A percentile compares a stretch with the other conserved stretches of the same genome.
Evolutionary conservation across 2,113 vertebrate species (phyloP).

Genomic region (Apaloderma vittatum): DNA sequence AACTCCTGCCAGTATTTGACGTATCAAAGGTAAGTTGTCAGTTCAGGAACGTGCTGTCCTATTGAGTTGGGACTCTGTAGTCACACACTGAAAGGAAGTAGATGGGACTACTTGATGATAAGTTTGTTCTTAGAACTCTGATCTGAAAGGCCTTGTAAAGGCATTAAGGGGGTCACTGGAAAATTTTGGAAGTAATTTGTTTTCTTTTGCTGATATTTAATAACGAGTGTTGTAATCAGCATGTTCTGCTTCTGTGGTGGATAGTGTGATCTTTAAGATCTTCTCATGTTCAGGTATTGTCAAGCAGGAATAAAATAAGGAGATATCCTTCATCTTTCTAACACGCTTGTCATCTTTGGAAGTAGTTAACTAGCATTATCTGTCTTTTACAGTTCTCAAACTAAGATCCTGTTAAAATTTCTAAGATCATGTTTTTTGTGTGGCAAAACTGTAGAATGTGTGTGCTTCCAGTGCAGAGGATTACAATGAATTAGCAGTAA

Average conservation of each 20-base stretch:
- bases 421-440: background rate
- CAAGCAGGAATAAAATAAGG: background rate
- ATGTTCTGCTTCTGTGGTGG: background rate
- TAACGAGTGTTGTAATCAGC: background rate
- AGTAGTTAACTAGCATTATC: background rate
- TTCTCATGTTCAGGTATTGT: background rate
- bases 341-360: background rate
- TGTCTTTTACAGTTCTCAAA: background rate
- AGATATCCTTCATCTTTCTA: background rate
- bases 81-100: background rate
- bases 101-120: background rate
- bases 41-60: background rate
- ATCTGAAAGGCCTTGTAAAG: background rate
- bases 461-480: background rate
- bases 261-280: background rate
- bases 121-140: background rate
- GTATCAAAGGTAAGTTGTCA: background rate
- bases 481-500: background rate
- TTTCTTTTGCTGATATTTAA: background rate
- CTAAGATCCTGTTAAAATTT: background rate
- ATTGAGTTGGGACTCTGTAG: background rate
- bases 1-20: background rate
- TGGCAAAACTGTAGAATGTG: background rate
- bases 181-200: background rate
- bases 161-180: background rate